Percentiles rank a stretch among this genome's conserved stretches.
Conservation (phyloP, 1,140 invertebrate genomes). For the Sitobion miscanthi region DNA sequence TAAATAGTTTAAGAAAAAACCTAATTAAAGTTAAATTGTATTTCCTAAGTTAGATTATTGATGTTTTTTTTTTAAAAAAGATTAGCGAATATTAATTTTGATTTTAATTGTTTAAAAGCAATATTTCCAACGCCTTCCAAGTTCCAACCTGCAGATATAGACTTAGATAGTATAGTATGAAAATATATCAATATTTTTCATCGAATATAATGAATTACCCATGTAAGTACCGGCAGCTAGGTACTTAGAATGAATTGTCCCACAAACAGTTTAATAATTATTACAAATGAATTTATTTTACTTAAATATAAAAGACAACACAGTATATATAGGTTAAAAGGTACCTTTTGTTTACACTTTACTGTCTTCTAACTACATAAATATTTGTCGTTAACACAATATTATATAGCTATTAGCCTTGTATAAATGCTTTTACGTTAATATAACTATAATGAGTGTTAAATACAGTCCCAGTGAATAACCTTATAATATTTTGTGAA, state of each 20-base stretch:
- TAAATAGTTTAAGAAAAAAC: neutral
- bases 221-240: neutral
- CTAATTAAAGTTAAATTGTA: no score
- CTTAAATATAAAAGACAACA: neutral
- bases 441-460: neutral
- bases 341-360: neutral
- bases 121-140: neutral
- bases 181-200: neutral
- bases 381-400: neutral
- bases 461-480: neutral
- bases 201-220: no score
- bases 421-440: neutral
- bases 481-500: neutral
- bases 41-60: neutral
- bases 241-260: neutral
- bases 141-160: neutral
- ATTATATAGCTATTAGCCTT: neutral
- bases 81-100: neutral
- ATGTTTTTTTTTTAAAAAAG: neutral
- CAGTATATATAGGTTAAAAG: neutral
- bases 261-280: no score
- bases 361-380: neutral
- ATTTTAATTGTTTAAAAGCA: neutral
- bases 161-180: neutral
- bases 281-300: neutral